These are phyloP conservation scores for Mechanitis mazaeus DNA, from an alignment of 2,888 invertebrate genomes.

Conservation along the genomic window DNA sequence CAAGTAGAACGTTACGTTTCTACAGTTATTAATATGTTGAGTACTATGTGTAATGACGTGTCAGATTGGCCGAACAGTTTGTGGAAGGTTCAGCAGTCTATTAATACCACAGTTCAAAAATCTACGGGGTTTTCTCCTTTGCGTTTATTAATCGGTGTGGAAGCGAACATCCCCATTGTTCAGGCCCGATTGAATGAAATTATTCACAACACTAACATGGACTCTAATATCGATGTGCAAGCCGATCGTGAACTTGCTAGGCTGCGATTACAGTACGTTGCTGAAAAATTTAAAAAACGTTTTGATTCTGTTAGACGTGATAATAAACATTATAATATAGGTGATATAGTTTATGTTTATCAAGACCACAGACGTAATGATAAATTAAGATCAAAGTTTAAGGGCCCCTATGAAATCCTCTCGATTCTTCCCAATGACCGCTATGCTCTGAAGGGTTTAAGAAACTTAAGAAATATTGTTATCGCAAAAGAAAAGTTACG, in stretches of 20 bases:
- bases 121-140: slow-evolving; percentile 32
- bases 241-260: too few species aligned
- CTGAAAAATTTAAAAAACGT: slow-evolving; percentile 14
- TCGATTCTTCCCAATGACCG: too few species aligned
- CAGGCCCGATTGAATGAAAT: neutral
- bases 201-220: too few species aligned
- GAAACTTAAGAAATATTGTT: too few species aligned
- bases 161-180: slow-evolving; percentile 23
- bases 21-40: too few species aligned
- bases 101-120: slow-evolving; percentile 34
- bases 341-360: neutral
- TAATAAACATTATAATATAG: slow-evolving; percentile 10
- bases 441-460: too few species aligned
- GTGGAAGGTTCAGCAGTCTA: slow-evolving; percentile 30
- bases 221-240: too few species aligned
- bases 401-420: too few species aligned
- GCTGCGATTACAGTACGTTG: neutral
- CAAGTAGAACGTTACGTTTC: too few species aligned
- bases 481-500: too few species aligned
- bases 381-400: too few species aligned
- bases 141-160: slow-evolving; percentile 22
- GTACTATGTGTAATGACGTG: slow-evolving; percentile 16
- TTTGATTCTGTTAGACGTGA: slow-evolving; percentile 11
- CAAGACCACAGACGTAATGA: too few species aligned
- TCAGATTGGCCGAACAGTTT: slow-evolving; percentile 29